Percentiles rank a stretch among this genome's conserved stretches.
phyloP scores from a whole-genome alignment of 2,888 invertebrate genomes.

The Selenia dentaria region DNA sequence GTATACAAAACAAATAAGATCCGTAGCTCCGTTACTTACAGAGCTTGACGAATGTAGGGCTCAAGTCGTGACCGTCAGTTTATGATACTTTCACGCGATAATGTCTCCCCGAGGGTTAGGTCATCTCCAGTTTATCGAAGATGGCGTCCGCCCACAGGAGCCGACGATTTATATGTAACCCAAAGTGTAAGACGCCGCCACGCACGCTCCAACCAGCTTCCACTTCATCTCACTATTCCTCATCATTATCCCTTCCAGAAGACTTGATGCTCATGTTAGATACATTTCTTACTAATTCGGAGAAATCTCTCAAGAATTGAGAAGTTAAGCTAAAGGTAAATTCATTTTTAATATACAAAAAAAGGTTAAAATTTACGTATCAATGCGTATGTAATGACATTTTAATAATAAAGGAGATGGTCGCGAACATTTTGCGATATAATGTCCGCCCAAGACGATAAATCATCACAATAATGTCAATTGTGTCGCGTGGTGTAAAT shows the following conservation, averaged over 20 bases:
- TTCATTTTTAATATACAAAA: too few relatives aligned
- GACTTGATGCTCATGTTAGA: conserved; percentile 1
- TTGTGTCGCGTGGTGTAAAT: too few relatives aligned
- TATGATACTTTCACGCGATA: conserved; percentile 46
- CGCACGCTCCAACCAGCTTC: neutral
- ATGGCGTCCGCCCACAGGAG: conserved; percentile 62
- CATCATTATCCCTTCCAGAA: conserved; percentile 5
- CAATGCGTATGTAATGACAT: too few relatives aligned
- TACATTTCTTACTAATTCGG: too few relatives aligned
- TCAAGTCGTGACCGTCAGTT: conserved; percentile 12
- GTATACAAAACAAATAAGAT: too few relatives aligned
- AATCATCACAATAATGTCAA: conserved; percentile 20
- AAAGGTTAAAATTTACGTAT: too few relatives aligned
- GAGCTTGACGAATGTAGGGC: conserved; percentile 7
- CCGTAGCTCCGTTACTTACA: too few relatives aligned
- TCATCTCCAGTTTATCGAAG: conserved; percentile 59
- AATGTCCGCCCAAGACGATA: conserved; percentile 11
- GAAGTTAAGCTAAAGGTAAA: too few relatives aligned
- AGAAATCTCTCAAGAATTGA: too few relatives aligned
- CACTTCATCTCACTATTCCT: conserved; percentile 3
- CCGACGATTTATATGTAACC: conserved; percentile 57
- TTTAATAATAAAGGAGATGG: too few relatives aligned
- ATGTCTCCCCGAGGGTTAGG: conserved; percentile 42
- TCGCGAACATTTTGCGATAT: too few relatives aligned
- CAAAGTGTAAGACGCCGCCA: conserved; percentile 20